Evolutionary conservation across 2,888 invertebrate genomes (phyloP), one percentile per base, ranked within the genome.

Genomic region (Rhorus exstirpatorius): DNA sequence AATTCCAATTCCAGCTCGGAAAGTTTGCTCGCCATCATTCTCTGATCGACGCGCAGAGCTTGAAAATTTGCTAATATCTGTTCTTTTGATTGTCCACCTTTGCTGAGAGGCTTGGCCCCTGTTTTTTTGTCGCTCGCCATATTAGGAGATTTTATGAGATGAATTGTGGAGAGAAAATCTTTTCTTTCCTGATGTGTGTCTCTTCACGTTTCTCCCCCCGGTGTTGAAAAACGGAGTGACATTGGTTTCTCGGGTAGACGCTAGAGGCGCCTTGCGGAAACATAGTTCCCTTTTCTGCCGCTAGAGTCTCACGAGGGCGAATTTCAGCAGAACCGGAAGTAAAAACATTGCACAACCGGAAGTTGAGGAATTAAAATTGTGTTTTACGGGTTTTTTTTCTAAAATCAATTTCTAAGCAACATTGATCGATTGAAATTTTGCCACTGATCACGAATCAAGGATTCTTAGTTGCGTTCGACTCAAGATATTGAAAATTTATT

Each of bases 1-100:
- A 97, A 94, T 93, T 99, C 99, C 95, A 97, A 95, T 94, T 99
- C 98, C 88, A 99, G 94, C 94, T 99, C 98, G 0, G 97, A 96
- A 83, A 99, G 95, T 94, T 98, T 99, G 88, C 95, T 96, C 31
- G 97, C 97, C 88, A 98, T 94, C 88, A 95, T 95, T 89, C 98
- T 94, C 93, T 99, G 99, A 91, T 99, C 98, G 87, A 95, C 96
- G 58, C 99, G 94, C 70, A 99, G 94, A 81, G 95, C 94, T 93
- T 99, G 98, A 94, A 99, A 99, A 77, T 97, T 97, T 63, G 95
- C 95, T 86, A 98, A 95, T 88, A 99, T 96, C 93, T 98, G 97
- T 92, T 98, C 98, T 84, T 88, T 90, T 2, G 89, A 87, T 85
- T 91, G 90, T 78, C 81, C 86, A 67, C 85, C 85, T 87, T 90